Evolutionary conservation across 2,113 vertebrate genomes (phyloP).

Genomic region (Alces alces): DNA sequence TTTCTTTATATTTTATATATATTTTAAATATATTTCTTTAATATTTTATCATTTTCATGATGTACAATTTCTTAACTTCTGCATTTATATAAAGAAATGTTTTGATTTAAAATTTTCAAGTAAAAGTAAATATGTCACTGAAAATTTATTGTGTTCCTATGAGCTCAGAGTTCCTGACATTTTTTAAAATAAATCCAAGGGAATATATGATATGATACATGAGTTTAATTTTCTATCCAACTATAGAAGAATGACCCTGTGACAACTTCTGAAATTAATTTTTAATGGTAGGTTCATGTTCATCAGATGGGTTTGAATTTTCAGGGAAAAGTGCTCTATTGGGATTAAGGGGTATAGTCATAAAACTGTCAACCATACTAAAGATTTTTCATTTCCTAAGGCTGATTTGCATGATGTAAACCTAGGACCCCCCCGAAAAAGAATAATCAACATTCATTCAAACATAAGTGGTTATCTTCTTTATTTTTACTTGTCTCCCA

Average conservation of each 20-base stretch:
- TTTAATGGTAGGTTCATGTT: background rate
- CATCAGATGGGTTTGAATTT: background rate
- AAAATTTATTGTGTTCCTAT: background rate
- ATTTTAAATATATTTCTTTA: too few species aligned
- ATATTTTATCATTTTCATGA: background rate
- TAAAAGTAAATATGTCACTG: background rate
- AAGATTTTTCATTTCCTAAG: background rate
- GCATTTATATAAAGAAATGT: background rate
- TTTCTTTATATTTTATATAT: background rate
- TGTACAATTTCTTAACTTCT: background rate
- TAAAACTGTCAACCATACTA: background rate
- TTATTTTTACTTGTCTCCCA: background rate
- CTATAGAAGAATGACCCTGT: background rate
- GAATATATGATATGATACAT: background rate
- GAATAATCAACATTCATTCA: background rate
- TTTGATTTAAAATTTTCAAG: slow-evolving; percentile 25
- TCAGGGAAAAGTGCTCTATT: background rate
- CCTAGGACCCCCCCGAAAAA: background rate
- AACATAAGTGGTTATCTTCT: background rate
- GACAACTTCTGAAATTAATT: background rate
- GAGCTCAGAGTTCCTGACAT: background rate
- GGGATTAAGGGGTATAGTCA: background rate
- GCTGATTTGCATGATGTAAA: background rate
- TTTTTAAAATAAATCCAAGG: background rate
- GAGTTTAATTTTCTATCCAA: slow-evolving; percentile 18